Base-by-base conservation (phyloP, 2,888 invertebrate genomes). In the Drosophila ochracea region DNA sequence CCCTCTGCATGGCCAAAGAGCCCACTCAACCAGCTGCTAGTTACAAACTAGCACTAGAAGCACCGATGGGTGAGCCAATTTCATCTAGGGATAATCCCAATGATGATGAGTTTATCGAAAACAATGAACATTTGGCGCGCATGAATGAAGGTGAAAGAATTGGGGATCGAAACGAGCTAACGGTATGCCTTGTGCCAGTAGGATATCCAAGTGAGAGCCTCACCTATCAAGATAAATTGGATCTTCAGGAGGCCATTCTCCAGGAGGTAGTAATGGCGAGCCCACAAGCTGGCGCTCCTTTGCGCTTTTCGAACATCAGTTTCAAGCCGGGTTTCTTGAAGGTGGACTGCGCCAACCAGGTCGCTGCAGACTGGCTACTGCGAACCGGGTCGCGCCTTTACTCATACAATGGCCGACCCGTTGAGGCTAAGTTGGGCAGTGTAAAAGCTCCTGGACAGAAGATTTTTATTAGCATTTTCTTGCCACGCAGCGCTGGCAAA, bases 211-310 rank as follows among this genome's bases (percentile, higher is more conserved):
- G 39, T 19, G 19, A 21, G 3, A 41, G 10, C 4, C 63, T 78
- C 1, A 66, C 7, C 4, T 25, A 39, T 4, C 19, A 54, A 4
- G 63, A 78, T 1, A 66, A 73, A 28, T 19, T 69, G 6, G 60
- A 69, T 21, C 57, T 78, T n/a, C 73, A 81, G 52, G 78, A 78
- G 47, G 81, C 73, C 11, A 60, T 78, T 6, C 41, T 61, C 10
- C 43, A 66, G 4, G 78, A 77, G 57, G 57, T 81, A 11, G 50
- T 61, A 13, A n/a, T n/a, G 11, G 37, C 49, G 4, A 57, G 25
- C 1, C 25, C 58, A 13, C 54, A 13, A 3, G 10, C 30, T 16
- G 49, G 28, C 3, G 41, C 19, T 28, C 73, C 78, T 1, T 31
- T 78, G 31, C 57, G 81, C 0, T 78, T 81, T 13, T 19, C 43